Percentiles rank a stretch among this genome's conserved stretches.
Conservation (phyloP, 2,888 invertebrate genomes). For the Cerceris rybyensis region DNA sequence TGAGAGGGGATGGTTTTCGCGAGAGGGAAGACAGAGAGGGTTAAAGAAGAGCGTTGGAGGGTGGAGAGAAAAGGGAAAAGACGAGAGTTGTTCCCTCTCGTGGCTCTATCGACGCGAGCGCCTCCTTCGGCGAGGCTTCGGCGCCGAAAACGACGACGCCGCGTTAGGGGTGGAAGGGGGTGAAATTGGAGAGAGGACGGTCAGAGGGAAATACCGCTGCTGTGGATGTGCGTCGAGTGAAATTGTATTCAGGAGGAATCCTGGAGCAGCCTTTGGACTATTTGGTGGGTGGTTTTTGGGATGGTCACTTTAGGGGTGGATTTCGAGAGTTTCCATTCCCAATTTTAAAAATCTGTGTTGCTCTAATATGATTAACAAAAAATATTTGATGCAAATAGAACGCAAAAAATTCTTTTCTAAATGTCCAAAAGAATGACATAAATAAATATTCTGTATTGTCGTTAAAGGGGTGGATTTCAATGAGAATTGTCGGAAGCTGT, state of each 20-base stretch:
- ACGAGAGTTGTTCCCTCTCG: conserved; percentile 69
- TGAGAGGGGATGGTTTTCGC: conserved; percentile 30
- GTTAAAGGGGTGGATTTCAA: too few species aligned
- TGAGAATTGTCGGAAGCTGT: neutral
- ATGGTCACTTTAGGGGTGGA: too few species aligned
- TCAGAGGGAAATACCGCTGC: conserved; percentile 10
- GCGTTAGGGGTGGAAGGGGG: conserved; percentile 27
- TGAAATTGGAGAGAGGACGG: neutral
- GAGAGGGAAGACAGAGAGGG: conserved; percentile 18
- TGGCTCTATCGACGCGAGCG: conserved; percentile 82
- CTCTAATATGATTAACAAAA: too few species aligned
- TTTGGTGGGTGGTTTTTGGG: too few species aligned
- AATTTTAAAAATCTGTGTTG: too few species aligned
- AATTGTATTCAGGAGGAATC: neutral
- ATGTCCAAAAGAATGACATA: too few species aligned
- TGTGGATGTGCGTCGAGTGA: conserved; percentile 13
- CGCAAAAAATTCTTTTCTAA: too few species aligned
- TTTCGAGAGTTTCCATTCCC: too few species aligned
- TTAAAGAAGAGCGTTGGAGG: conserved; percentile 33
- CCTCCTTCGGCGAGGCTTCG: conserved; percentile 72
- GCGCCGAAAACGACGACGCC: conserved; percentile 63
- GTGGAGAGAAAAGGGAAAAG: conserved; percentile 45
- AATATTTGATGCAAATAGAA: too few species aligned
- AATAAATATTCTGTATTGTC: too few species aligned
- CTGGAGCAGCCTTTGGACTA: neutral